These are phyloP conservation scores for Lepus oiostolus DNA, from an alignment of 2,797 vertebrate species.

Conservation along the genomic window DNA sequence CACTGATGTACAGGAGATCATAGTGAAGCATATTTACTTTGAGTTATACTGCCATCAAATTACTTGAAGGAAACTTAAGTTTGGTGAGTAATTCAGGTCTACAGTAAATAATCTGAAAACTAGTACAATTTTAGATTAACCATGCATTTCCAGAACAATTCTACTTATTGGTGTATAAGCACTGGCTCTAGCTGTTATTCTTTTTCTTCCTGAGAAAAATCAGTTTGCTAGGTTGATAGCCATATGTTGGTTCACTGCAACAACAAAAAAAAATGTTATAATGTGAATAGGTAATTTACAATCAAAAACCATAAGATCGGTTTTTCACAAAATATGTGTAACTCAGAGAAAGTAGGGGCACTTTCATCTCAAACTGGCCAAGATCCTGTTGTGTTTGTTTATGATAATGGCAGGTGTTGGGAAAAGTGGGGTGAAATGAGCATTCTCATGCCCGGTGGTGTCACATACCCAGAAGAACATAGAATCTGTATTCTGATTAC, in stretches of 20 bases:
- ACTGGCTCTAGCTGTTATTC: background rate
- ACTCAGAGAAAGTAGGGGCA: background rate
- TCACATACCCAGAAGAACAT: background rate
- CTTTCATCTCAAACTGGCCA: background rate
- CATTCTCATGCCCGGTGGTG: background rate
- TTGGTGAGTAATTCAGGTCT: background rate
- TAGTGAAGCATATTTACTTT: background rate
- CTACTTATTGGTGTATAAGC: background rate
- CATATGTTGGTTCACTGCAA: background rate
- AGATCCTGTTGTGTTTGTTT: background rate
- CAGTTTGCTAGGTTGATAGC: background rate
- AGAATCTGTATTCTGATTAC: background rate
- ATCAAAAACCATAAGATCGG: background rate
- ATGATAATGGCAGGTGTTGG: background rate
- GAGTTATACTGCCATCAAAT: constrained; percentile 2
- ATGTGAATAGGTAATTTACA: constrained; percentile 24
- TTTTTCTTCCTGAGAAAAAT: background rate
- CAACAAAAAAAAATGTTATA: constrained; percentile 16
- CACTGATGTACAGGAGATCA: background rate
- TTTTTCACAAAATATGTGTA: background rate
- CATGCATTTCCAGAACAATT: background rate
- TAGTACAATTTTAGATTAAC: constrained; percentile 4
- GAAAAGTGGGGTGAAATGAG: constrained; percentile 11
- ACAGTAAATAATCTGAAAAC: constrained; percentile 27
- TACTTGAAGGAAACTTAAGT: constrained; percentile 37